Base-by-base conservation (phyloP, 2,888 invertebrate species). In the Globia sparganii region DNA sequence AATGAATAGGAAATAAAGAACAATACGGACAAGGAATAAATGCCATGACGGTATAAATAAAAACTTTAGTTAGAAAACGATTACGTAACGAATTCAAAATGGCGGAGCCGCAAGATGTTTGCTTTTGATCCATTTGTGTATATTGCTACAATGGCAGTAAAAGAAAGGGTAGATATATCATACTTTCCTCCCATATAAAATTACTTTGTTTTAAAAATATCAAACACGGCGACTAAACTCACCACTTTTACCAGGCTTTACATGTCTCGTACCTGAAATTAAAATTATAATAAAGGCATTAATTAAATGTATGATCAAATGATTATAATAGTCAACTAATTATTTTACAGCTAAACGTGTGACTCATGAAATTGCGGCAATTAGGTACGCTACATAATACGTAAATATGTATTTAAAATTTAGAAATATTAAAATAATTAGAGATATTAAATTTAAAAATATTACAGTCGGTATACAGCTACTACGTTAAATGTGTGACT, bases 261-360 rank as follows among this genome's bases (percentile, higher is more conserved):
- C 88, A 88, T 88, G 72, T 76, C 81, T 83, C 86, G 87, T 88
- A 88, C 88, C 88, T 88, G 87, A 73, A 84, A 88, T 68, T 13
- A 69, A 76, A 75, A 83, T 64, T 11, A 75, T 21, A 46, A 70
- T 64, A 6, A 79, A 62, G 61, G 49, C 53, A 71, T 78, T 73
- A 80, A 64, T 72, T 53, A 46, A 56, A 76, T 56, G 40, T 62
- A 49, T 31, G 15, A 43, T 15, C 43, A 43, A 43, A 43, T 43
- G 0, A 59, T 43, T 68, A 43, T 61, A 66, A 77, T 46, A 9
- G 59, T 18, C 15, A 65, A 61, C 46, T 70, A 74, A 49, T 74
- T 69, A 74, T 68, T 77, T 68, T 3, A 56, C 43, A 61, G 58
- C 9, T 18, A 66, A 69, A 72, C 59, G 58, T 68, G 46, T 81